phyloP scores from a whole-genome alignment of 2,113 vertebrate species.

The Zeus faber region DNA sequence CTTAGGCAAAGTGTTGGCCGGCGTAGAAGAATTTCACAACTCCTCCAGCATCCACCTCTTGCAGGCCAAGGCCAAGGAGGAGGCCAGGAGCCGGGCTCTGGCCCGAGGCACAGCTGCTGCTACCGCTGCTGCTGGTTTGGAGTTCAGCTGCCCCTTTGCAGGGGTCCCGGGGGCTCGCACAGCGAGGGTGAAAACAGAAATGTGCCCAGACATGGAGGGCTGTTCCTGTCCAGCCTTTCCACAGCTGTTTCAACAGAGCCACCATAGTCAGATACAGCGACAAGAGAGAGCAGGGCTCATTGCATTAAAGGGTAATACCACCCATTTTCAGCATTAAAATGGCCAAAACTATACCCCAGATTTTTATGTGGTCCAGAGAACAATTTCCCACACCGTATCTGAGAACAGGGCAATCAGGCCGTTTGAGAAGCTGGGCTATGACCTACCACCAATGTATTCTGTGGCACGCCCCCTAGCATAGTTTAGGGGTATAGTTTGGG shows the following conservation, averaged over 20 bases:
- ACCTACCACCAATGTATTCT: too few species aligned
- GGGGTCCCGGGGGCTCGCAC: slow-evolving; percentile 37
- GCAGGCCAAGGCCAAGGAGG: slow-evolving; percentile 45
- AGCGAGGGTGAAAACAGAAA: slow-evolving; percentile 28
- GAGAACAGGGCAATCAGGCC: too few species aligned
- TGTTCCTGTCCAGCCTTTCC: slow-evolving; percentile 24
- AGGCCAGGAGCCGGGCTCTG: slow-evolving; percentile 51
- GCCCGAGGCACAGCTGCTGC: slow-evolving; percentile 62
- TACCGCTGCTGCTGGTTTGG: slow-evolving; percentile 41
- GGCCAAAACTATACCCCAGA: too few species aligned
- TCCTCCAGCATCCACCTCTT: slow-evolving; percentile 57
- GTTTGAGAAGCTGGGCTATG: too few species aligned
- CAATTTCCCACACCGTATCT: too few species aligned
- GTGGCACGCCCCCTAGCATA: too few species aligned
- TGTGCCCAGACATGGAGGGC: slow-evolving; percentile 20
- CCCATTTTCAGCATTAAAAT: too few species aligned
- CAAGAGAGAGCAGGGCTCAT: not conserved
- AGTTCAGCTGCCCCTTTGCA: slow-evolving; percentile 38
- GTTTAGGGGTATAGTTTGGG: too few species aligned
- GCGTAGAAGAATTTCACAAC: slow-evolving; percentile 70
- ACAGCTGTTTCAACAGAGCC: slow-evolving; percentile 24
- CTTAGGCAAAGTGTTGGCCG: slow-evolving; percentile 58
- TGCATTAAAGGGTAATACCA: too few species aligned
- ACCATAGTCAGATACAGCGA: slow-evolving; percentile 14
- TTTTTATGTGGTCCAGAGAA: too few species aligned